Base-by-base conservation (phyloP, 2,888 invertebrate species). In the Tenthredo distinguenda region DNA sequence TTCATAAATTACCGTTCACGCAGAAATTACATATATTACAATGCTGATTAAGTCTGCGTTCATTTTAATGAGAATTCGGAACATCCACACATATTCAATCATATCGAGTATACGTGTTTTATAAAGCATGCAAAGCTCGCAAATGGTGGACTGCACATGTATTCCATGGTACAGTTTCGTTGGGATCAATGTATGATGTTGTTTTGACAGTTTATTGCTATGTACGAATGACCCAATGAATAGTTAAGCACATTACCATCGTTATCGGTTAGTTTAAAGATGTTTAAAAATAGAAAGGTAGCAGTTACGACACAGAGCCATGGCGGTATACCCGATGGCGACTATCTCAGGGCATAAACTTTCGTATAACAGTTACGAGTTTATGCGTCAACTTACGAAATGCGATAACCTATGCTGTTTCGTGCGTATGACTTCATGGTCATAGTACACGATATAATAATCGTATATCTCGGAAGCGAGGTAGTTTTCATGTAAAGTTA, bases 271-370 rank as follows among this genome's bases (percentile, higher is more conserved):
- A 26, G 2, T 26, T 26, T 21, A 15, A n/a, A 43, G 43, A 43
- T 74, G 15, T 43, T 26, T 40, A 4, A 43, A 26, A 74, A 74
- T 43, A 43, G 21, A 74, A 26, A 43, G 26, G 43, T 21, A 9
- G 40, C 2, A n/a, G 71, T 71, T 71, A 34, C 15, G n/a, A 37
- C 37, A 40, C 37, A 71, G 9, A 10, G 62, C 10, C 9, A 62
- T 62, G 6, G 62, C 26, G 12, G 26, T 5, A 9, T 15, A 72
- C 71, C 40, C 18, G 37, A 9, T 12, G 74, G 74, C 74, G 43
- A 68, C 72, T 87, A 87, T 87, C 84, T 86, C 34, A 12, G 77
- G 71, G 50, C 86, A 86, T 87, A 87, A 88, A 88, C 71, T 87
- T 55, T 50, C 15, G 68, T 82, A 87, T 86, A 88, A 88, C 87